Base-by-base conservation (phyloP, 1,140 invertebrate species). In the Trachymyrmex septentrionalis region DNA sequence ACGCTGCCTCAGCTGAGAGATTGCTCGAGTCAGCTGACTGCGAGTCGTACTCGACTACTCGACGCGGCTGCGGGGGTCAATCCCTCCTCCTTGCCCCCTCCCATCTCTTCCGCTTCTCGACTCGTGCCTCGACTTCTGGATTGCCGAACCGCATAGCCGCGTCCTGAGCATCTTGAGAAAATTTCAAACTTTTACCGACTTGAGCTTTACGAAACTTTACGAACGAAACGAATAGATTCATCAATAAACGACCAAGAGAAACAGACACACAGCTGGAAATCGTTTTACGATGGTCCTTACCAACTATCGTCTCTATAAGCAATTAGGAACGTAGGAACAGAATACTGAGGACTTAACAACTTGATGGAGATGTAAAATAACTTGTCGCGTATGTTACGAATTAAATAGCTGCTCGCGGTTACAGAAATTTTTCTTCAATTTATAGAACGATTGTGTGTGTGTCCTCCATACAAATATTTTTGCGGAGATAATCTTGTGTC, bases 21-120 rank as follows among this genome's bases (percentile, higher is more conserved):
- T 90, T 85, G 82, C 77, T 86, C 71, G 82, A 94, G 91, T 94
- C 94, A 94, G 92, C 93, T 94, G 94, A 94, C 90, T 89, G 75
- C 66, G 77, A 92, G 89, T 90, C 91, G 91, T 82, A 53, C 75
- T 38, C 34, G 34, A 38, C 34, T 34, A 9, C 38, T 67, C 57
- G 67, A 71, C 86, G 81, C 87, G 30, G 30, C 30, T 34, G 30
- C 30, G 86, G 91, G 92, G 91, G 92, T 93, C 91, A 91, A 91
- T 78, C 91, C 85, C 72, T 66, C 73, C 21, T 38, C 50, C 27
- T 80, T 64, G 57, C 53, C 72, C 50, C 55, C 86, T 85, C 77
- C 76, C 10, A 50, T 61, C 57, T 82, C 53, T 50, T 53, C 59
- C 61, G 38, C 61, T 30, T 30, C 67, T 66, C 71, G 80, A 73